A percentile compares a stretch with the other conserved stretches of the same genome.
phyloP scores from a whole-genome alignment of 2,113 vertebrate species.

The Leptobrachium ailaonicum region DNA sequence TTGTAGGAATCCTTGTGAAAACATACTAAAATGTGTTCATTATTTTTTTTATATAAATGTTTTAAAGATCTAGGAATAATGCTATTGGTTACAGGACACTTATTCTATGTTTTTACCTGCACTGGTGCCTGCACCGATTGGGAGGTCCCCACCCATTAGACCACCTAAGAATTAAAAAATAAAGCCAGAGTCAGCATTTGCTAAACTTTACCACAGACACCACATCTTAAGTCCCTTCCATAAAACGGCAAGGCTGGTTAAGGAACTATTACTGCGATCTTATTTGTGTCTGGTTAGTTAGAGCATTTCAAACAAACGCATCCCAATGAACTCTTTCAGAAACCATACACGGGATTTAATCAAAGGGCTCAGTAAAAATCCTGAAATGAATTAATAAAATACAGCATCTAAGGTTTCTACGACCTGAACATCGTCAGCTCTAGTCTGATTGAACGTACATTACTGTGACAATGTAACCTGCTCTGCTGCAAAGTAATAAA shows the following conservation, averaged over 20 bases:
- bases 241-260: constrained; percentile 34
- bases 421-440: too few relatives aligned
- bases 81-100: neutral
- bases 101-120: constrained; percentile 80
- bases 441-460: too few relatives aligned
- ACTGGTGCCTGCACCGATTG: constrained; percentile 98
- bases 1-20: too few relatives aligned
- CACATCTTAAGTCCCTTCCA: constrained; percentile 48
- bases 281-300: constrained; percentile 22
- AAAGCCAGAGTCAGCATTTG: constrained; percentile 51
- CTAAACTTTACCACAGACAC: constrained; percentile 47
- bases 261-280: constrained; percentile 26
- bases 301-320: neutral
- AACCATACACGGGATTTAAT: too few relatives aligned
- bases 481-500: too few relatives aligned
- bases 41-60: too few relatives aligned
- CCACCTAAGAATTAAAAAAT: constrained; percentile 79
- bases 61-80: neutral
- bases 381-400: too few relatives aligned
- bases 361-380: too few relatives aligned
- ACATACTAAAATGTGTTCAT: too few relatives aligned
- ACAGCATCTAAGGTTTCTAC: too few relatives aligned
- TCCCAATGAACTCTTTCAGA: too few relatives aligned
- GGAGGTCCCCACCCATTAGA: constrained; percentile 98
- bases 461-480: too few relatives aligned